Base-by-base conservation (phyloP, 2,113 vertebrate genomes). In the Plestiodon gilberti region DNA sequence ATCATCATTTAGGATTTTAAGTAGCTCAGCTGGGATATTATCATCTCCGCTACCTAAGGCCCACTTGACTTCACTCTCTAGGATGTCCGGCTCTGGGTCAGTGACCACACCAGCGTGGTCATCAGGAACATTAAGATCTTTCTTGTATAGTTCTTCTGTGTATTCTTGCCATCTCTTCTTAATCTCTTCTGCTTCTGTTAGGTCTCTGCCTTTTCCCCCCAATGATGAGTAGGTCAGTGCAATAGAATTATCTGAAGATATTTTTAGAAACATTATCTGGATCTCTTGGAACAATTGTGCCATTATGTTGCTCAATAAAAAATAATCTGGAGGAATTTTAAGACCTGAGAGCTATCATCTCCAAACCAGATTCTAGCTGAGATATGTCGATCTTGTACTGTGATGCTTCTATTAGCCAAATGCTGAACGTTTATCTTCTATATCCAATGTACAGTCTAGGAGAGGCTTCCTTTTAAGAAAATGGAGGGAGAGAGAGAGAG, bases 331-430 rank as follows among this genome's bases (percentile, higher is more conserved):
- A 70, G 33, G 35, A 70, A 13, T 40, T 33, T 14, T 70, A 38
- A 9, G n/a, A 67, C 8, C 64, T 25, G 10, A 48, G 6, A 83
- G 3, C 48, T 77, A 88, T 87, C 88, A 92, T 89, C 87, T 3
- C 79, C 81, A 90, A 70, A 90, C 90, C 83, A 93, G 93, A 90
- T 85, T 3, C 35, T 43, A 81, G 88, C 83, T 33, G 75, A 90
- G 90, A 89, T 85, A 87, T 40, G 81, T 87, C 83, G 92, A 94
- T 93, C 40, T 78, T 67, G 67, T 62, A 25, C 23, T 67, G 23
- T 71, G 23, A 71, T 43, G 62, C 28, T 35, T 71, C 55, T 62
- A 30, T 74, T 71, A 73, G 67, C 33, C 80, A 73, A 48, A 61
- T 38, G 11, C 7, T 10, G 48, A 69, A 59, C 67, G 62, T 5